A percentile compares a stretch with the other conserved stretches of the same genome.
Conservation (phyloP, 2,888 invertebrate genomes). For the Papilio protenor region DNA sequence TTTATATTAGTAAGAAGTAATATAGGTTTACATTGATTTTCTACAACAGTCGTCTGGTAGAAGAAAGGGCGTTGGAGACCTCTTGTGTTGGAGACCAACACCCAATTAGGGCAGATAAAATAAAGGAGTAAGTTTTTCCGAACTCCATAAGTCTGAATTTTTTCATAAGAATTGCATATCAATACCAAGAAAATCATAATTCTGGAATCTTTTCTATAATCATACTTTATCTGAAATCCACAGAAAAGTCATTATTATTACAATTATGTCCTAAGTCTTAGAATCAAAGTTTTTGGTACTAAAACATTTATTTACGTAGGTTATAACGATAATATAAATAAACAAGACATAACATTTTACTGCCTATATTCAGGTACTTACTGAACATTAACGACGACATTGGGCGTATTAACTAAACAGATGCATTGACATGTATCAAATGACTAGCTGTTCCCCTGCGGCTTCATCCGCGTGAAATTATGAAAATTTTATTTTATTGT, state of each 20-base stretch:
- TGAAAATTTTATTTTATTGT: too few species aligned
- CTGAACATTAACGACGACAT: slow-evolving; percentile 1
- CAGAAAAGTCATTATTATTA: too few species aligned
- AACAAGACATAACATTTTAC: not conserved
- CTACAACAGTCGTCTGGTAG: too few species aligned
- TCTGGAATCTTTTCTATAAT: too few species aligned
- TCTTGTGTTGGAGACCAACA: too few species aligned
- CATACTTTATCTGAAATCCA: too few species aligned
- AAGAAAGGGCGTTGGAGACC: too few species aligned
- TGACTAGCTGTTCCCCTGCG: too few species aligned
- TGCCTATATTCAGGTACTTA: not conserved
- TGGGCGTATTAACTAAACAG: slow-evolving; percentile 6
- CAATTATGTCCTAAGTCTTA: not conserved
- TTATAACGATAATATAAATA: not conserved
- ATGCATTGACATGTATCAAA: not conserved
- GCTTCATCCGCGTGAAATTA: too few species aligned
- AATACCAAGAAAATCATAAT: not conserved
- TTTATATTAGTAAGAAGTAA: too few species aligned
- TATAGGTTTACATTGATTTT: too few species aligned
- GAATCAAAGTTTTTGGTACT: not conserved
- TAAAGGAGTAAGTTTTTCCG: not conserved
- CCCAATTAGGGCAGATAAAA: too few species aligned
- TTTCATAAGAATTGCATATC: not conserved
- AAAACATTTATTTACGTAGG: not conserved
- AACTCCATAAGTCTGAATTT: not conserved